These are phyloP conservation scores for Chironomus riparius DNA, from an alignment of 2,888 invertebrate genomes.

Conservation along the genomic window DNA sequence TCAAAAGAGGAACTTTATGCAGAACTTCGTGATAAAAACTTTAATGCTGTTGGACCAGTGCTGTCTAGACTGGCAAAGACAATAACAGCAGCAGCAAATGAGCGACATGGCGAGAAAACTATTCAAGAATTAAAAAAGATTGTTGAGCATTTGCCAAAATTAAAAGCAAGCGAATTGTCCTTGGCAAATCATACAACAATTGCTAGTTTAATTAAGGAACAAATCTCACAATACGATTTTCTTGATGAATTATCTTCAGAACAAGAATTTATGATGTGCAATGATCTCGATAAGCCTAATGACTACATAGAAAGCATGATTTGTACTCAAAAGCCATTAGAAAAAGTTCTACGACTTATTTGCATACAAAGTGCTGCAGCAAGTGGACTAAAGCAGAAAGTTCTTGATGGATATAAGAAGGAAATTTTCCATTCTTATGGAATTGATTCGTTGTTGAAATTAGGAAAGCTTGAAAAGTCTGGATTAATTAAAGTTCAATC, in stretches of 20 bases:
- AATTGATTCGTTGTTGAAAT: constrained; percentile 66
- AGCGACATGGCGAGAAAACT: constrained; percentile 74
- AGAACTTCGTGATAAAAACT: constrained; percentile 87
- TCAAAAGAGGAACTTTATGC: constrained; percentile 81
- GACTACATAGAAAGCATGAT: constrained; percentile 88
- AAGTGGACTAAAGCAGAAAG: constrained; percentile 85
- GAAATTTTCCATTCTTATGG: constrained; percentile 81
- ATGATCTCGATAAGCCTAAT: constrained; percentile 83
- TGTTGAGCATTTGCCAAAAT: constrained; percentile 78
- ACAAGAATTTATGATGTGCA: constrained; percentile 85
- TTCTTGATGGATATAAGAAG: constrained; percentile 61
- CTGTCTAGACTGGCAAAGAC: constrained; percentile 78
- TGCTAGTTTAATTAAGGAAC: constrained; percentile 87
- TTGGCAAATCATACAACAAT: constrained; percentile 84
- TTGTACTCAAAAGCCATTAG: constrained; percentile 69
- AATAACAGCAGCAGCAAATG: constrained; percentile 77
- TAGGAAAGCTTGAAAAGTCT: constrained; percentile 79
- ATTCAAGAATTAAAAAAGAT: constrained; percentile 94
- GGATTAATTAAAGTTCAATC: constrained; percentile 71
- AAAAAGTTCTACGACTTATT: constrained; percentile 78
- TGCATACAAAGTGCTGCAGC: constrained; percentile 88
- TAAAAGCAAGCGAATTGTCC: constrained; percentile 78
- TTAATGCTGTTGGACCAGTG: constrained; percentile 75
- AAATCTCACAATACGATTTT: constrained; percentile 63
- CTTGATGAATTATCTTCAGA: constrained; percentile 72